phyloP scores from a whole-genome alignment of 2,888 invertebrate species.

The Eretmocerus hayati region DNA sequence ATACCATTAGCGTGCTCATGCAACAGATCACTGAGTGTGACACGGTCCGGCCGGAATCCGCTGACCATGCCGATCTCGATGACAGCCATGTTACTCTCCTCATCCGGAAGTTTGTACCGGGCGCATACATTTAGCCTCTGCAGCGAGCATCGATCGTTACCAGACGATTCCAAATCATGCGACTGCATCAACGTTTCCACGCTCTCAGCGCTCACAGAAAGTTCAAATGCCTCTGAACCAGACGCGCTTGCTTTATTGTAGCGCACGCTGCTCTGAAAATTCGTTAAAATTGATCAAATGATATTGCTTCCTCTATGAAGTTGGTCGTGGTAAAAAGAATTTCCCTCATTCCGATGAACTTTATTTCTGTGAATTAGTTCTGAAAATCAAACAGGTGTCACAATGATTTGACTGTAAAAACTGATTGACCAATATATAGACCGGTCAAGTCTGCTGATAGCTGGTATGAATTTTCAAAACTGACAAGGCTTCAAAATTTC shows the following conservation, averaged over 20 bases:
- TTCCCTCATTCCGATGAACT: too few relatives aligned
- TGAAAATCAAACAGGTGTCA: too few relatives aligned
- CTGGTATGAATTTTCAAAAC: too few relatives aligned
- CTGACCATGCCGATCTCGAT: slow-evolving; percentile 58
- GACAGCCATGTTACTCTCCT: slow-evolving; percentile 52
- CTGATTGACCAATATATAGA: too few relatives aligned
- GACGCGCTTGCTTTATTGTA: slow-evolving; percentile 50
- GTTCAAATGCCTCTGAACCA: slow-evolving; percentile 50
- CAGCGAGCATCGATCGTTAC: slow-evolving; percentile 47
- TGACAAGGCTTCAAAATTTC: too few relatives aligned
- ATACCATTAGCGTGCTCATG: slow-evolving; percentile 46
- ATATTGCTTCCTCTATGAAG: too few relatives aligned
- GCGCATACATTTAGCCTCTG: slow-evolving; percentile 42
- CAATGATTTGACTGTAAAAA: too few relatives aligned
- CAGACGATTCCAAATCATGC: slow-evolving; percentile 27
- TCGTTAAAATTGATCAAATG: too few relatives aligned
- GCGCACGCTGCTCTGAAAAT: slow-evolving; percentile 46
- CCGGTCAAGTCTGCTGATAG: too few relatives aligned
- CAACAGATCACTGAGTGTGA: slow-evolving; percentile 52
- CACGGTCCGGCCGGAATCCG: slow-evolving; percentile 57
- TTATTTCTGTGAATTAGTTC: too few relatives aligned
- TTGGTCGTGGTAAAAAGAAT: too few relatives aligned
- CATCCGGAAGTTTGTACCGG: slow-evolving; percentile 44
- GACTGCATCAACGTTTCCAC: slow-evolving; percentile 23
- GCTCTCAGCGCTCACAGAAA: slow-evolving; percentile 47